Percentiles rank a stretch among this genome's conserved stretches.
phyloP scores from a whole-genome alignment of 2,113 vertebrate species.

The Excalfactoria chinensis region DNA sequence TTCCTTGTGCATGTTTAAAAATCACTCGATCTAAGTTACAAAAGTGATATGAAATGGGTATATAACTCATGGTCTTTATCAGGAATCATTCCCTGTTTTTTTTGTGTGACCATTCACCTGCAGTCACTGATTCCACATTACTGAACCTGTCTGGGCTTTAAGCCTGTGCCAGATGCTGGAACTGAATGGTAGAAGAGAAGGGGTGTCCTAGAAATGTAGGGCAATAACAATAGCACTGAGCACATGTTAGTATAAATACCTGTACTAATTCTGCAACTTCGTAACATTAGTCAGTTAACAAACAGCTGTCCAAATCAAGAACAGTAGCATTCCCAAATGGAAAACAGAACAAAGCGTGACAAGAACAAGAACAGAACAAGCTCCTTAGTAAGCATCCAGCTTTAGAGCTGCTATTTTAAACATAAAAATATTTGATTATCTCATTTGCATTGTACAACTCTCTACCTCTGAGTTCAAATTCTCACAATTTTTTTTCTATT shows the following conservation, averaged over 20 bases:
- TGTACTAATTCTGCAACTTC: conserved; percentile 14
- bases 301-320: not conserved
- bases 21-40: accelerated
- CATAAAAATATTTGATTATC: too few species aligned
- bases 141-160: not conserved
- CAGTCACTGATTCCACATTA: accelerated
- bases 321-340: not conserved
- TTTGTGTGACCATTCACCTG: not conserved
- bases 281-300: not conserved
- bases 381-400: not conserved
- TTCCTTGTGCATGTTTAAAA: not conserved
- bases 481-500: not conserved
- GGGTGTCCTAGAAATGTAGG: not conserved
- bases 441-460: not conserved
- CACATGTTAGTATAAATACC: conserved; percentile 22
- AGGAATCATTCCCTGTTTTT: not conserved
- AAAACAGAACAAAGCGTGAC: not conserved
- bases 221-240: not conserved
- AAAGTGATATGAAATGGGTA: accelerated
- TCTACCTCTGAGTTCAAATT: not conserved
- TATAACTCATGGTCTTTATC: not conserved
- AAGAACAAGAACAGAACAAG: too few species aligned
- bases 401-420: not conserved
- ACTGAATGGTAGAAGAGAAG: not conserved
- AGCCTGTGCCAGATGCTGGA: not conserved